These are phyloP conservation scores for Oligia latruncula DNA, from an alignment of 2,888 invertebrate genomes.

Conservation along the genomic window DNA sequence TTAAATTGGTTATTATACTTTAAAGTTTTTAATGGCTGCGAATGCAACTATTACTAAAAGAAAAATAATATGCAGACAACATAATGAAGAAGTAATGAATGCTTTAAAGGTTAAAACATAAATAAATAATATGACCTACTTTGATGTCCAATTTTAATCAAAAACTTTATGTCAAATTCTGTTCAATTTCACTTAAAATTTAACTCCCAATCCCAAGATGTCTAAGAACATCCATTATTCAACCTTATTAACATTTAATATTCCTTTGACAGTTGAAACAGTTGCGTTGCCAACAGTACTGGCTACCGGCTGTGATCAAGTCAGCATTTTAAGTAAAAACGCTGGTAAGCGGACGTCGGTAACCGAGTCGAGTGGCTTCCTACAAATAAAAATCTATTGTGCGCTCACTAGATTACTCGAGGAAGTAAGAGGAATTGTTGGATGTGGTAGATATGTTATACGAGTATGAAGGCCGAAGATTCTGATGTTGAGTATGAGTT, in stretches of 20 bases:
- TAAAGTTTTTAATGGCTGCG: not conserved
- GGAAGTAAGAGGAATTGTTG: constrained; percentile 7
- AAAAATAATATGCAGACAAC: not conserved
- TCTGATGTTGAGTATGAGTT: not conserved
- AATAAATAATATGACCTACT: not conserved
- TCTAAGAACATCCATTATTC: constrained; percentile 43
- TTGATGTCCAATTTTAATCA: not conserved
- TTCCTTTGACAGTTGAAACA: constrained; percentile 45
- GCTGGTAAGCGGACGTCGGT: constrained; percentile 78
- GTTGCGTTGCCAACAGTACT: constrained; percentile 57
- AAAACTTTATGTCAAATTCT: constrained; percentile 10
- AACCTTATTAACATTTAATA: constrained; percentile 42
- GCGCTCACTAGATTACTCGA: constrained; percentile 69
- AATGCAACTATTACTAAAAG: not conserved
- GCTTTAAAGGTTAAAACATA: not conserved
- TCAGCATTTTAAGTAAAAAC: constrained; percentile 77
- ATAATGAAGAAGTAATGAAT: not conserved
- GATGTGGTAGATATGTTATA: constrained; percentile 65
- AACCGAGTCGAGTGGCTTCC: constrained; percentile 80
- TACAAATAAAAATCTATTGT: constrained; percentile 86
- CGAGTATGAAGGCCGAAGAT: not conserved
- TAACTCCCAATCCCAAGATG: not conserved
- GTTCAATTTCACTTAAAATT: constrained; percentile 1
- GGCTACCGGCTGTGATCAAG: constrained; percentile 60
- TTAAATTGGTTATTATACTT: not conserved